phyloP scores from a whole-genome alignment of 2,113 vertebrate species.

The Hyaena hyaena region DNA sequence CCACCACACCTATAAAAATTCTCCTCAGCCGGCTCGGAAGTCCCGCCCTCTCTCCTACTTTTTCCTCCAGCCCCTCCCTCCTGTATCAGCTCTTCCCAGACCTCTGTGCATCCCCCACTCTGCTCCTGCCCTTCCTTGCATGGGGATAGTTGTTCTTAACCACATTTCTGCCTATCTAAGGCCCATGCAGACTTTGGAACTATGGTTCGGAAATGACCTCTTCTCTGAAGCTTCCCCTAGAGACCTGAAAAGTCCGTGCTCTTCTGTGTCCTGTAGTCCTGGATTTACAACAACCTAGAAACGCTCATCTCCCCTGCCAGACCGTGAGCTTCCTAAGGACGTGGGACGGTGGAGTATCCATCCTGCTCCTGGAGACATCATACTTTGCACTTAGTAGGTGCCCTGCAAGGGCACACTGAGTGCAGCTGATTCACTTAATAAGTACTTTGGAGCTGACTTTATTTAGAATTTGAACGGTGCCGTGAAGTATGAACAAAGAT shows the following conservation, averaged over 20 bases:
- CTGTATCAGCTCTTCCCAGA: not conserved
- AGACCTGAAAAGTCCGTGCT: not conserved
- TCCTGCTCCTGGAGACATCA: not conserved
- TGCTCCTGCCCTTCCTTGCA: not conserved
- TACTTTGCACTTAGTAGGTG: not conserved
- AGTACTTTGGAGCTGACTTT: not conserved
- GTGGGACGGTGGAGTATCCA: not conserved
- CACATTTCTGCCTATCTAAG: not conserved
- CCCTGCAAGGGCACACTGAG: not conserved
- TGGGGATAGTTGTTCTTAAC: not conserved
- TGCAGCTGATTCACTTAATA: not conserved
- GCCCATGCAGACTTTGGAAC: not conserved
- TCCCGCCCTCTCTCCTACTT: not conserved
- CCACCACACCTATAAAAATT: not conserved
- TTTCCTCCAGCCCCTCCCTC: not conserved
- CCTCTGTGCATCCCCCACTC: not conserved
- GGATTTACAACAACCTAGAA: not conserved
- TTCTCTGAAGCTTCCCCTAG: not conserved
- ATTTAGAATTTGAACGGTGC: not conserved
- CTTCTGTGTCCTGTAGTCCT: not conserved
- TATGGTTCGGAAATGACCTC: not conserved
- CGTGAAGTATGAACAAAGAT: not conserved
- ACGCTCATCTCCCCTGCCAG: not conserved
- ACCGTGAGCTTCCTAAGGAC: not conserved
- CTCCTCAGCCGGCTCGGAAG: accelerated